Conservation (phyloP, 2,797 vertebrate genomes). For the Prunella strophiata region DNA sequence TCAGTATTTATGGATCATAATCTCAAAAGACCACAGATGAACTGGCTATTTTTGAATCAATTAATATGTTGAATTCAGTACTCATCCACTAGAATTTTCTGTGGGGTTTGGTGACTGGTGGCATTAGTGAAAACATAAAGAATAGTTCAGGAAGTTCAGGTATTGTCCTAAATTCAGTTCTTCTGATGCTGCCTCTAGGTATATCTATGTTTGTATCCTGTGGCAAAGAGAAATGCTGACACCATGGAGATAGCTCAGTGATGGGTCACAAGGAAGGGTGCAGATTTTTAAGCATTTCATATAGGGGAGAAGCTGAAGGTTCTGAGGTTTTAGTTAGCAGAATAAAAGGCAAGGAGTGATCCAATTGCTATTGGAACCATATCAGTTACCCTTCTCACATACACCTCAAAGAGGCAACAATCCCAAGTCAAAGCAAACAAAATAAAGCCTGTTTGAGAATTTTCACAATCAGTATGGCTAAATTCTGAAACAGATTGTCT, state of each 20-base stretch:
- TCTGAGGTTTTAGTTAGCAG: neutral
- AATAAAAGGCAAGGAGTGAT: neutral
- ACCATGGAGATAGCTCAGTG: neutral
- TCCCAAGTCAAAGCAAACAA: neutral
- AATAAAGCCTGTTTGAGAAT: neutral
- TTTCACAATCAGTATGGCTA: neutral
- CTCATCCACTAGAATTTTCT: neutral
- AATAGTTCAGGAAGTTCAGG: neutral
- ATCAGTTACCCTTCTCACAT: neutral
- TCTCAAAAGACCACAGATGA: neutral
- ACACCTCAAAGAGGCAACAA: neutral
- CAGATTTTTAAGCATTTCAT: neutral
- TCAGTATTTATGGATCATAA: neutral
- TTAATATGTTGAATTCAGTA: neutral
- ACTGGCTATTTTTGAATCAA: neutral
- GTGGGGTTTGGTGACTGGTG: neutral
- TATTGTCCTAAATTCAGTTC: neutral
- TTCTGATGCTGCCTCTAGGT: neutral
- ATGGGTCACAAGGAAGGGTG: neutral
- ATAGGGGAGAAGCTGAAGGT: neutral
- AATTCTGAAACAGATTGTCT: neutral
- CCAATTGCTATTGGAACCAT: fast-evolving
- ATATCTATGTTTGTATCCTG: neutral
- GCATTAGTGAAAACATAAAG: neutral
- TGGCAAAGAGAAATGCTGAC: neutral